Base-by-base conservation (phyloP, 2,113 vertebrate species). In the Dendrocopos noguchii region DNA sequence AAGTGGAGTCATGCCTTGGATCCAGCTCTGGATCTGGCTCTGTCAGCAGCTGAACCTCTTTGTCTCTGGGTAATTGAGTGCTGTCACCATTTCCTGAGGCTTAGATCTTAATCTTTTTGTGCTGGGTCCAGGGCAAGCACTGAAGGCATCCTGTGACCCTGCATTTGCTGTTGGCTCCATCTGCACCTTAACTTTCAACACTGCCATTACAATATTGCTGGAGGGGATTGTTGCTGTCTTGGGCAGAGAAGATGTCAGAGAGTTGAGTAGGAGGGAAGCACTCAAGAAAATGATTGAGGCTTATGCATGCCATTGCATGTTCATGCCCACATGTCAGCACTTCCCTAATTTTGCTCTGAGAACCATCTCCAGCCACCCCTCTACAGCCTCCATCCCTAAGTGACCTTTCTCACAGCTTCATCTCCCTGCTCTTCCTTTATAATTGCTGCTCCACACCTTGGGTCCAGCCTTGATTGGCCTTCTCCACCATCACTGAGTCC, bases 361-460 rank as follows among this genome's bases (percentile, higher is more conserved):
- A 57, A 73, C 18, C n/a, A 39, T 12, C 34, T 76, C 76, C n/a
- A 72, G 36, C 20, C 10, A 53, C 24, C 20, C 28, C 42, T 68
- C 57, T 47, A 47, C 25, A 65, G 19, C 16, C 50, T 53, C 31
- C 4, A 7, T 84, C 80, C 84, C 93, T 46, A 70, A 75, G 65
- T 4, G 4, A 87, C 60, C 47, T 52, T 79, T 66, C 46, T 66
- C 78, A 39, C 21, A 53, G 61, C 42, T 77, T 86, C 53, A 29
- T 2, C 15, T 84, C 33, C 21, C 12, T 0, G 0, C 22, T 70
- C 47, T 59, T 57, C 56, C 70, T 39, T 17, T n/a, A 1, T 7
- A 63, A 73, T 28, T 87, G 11, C 42, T 73, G 19, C 31, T 85
- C 25, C 46, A 60, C 12, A 27, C 19, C 9, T 33, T 59, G 46